Conservation (phyloP, 2,113 vertebrate species). For the Tyto alba region DNA sequence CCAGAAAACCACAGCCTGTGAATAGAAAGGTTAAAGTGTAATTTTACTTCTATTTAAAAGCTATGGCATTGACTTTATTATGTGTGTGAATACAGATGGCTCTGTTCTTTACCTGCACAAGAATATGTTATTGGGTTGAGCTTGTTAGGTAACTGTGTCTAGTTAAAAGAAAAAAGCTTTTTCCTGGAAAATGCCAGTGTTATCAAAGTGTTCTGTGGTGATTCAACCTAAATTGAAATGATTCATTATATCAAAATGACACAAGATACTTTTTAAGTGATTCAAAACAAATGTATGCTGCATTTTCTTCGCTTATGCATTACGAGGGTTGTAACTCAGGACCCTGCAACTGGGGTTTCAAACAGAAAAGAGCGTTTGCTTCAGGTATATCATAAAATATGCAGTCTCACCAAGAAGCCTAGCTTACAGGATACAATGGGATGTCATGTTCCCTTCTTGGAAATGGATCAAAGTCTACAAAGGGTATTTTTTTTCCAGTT, state of each 20-base stretch:
- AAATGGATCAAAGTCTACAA: background rate
- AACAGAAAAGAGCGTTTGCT: background rate
- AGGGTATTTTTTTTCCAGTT: background rate
- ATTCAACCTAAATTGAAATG: background rate
- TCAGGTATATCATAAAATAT: background rate
- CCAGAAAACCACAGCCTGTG: background rate
- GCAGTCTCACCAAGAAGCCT: background rate
- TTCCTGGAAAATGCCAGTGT: background rate
- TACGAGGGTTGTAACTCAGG: background rate
- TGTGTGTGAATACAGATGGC: background rate
- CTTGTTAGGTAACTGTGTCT: background rate
- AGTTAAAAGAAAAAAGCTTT: background rate
- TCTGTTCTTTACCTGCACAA: background rate
- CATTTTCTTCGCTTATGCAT: background rate
- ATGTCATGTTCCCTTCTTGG: background rate
- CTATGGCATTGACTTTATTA: background rate
- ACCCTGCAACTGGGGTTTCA: background rate
- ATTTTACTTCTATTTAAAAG: background rate
- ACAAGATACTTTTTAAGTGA: background rate
- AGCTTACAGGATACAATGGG: background rate
- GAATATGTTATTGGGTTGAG: background rate
- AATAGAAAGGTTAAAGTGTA: background rate
- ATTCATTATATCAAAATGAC: background rate
- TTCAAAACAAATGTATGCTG: background rate
- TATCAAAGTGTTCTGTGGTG: background rate